Evolutionary conservation across 2,113 vertebrate genomes (phyloP).

Genomic region (Orcinus orca): DNA sequence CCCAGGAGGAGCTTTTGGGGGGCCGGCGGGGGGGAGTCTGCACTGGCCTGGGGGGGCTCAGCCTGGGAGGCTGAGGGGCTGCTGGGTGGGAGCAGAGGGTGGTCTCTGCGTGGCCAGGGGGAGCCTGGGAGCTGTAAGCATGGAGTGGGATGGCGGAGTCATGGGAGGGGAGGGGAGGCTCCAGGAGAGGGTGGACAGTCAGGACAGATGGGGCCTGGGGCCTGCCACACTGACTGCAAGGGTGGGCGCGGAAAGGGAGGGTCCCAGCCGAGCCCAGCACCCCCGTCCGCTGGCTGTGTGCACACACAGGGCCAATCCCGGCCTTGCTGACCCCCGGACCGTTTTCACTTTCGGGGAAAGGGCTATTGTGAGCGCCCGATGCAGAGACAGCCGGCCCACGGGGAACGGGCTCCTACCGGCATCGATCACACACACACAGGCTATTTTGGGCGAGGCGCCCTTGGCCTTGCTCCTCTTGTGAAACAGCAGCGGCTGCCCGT

Average conservation of each 20-base stretch:
- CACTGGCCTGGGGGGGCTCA: not conserved
- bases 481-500: fast-evolving
- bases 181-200: not conserved
- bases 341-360: not conserved
- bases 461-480: not conserved
- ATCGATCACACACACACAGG: fast-evolving
- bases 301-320: fast-evolving
- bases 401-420: not conserved
- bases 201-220: not conserved
- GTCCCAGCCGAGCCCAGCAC: not conserved
- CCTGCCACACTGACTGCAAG: not conserved
- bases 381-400: fast-evolving
- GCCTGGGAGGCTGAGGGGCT: not conserved
- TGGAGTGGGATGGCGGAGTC: not conserved
- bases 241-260: fast-evolving
- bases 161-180: fast-evolving
- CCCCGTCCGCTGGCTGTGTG: fast-evolving
- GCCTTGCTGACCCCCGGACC: not conserved
- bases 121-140: not conserved
- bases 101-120: too few relatives aligned
- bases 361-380: not conserved
- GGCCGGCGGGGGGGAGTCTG: fast-evolving
- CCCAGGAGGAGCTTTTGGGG: not conserved
- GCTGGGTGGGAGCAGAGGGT: fast-evolving
- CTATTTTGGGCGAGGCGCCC: not conserved